Evolutionary conservation across 2,797 vertebrate genomes (phyloP), one percentile per base, ranked within the genome.

Genomic region (Mastacembelus armatus): DNA sequence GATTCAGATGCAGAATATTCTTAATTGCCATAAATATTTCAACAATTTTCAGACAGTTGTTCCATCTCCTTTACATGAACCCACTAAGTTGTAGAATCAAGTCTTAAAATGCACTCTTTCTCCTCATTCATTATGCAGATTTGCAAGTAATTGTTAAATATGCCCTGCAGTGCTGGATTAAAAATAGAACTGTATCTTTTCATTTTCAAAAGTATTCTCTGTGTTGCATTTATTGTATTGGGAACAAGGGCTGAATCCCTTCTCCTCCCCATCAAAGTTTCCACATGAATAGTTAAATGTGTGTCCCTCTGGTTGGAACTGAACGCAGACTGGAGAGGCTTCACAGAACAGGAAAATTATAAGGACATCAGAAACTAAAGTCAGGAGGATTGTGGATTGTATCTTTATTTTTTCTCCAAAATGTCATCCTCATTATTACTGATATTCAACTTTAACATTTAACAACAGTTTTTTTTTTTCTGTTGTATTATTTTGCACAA

Each of bases 101-200:
- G 77, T 76, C 81, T 87, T 56, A 87, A 84, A 91, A 90, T 88
- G 91, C 89, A 90, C 89, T 88, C 87, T 82, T 69, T 86, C 80
- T 91, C 81, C 94, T 95, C 92, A 94, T 94, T 94, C 94, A 93
- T 94, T 94, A 95, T 95, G 94, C 93, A 95, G 93, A 95, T 96
- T 94, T 92, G 77, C 66, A 82, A 89, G 91, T 92, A 93, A 92
- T 93, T 95, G 92, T 93, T 94, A 93, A 93, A 94, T 93, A 85
- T 95, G 94, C 94, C 94, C 95, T 72, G 88, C 87, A 94, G 94
- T 94, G 90, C 81, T 86, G 88, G 93, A 94, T 93, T 94, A 94
- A 93, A 94, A 94, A 94, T 94, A 94, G 92, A 88, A 85, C 87
- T 87, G 71, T 84, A 78, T 77, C 80, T 83, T 91, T 64, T 93